These are phyloP conservation scores for Phalangium opilio DNA, from an alignment of 2,888 invertebrate genomes.

Conservation along the genomic window DNA sequence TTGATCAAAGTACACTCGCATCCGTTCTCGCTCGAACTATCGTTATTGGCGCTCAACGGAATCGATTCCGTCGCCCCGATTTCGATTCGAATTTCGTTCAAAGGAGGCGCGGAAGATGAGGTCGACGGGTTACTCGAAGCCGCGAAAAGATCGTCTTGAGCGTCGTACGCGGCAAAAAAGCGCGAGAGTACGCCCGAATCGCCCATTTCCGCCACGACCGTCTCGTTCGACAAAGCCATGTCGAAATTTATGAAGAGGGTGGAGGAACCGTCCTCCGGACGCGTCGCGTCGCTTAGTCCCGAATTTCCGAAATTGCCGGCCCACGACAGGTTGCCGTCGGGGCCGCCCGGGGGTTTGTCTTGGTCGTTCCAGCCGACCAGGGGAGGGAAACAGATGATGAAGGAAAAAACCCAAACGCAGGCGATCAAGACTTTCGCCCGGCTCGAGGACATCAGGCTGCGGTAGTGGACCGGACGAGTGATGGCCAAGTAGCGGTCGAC, in stretches of 20 bases:
- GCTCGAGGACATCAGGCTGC: constrained; percentile 62
- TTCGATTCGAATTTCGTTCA: too few relatives aligned
- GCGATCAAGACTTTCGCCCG: constrained; percentile 73
- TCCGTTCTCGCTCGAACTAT: too few relatives aligned
- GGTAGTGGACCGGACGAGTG: constrained; percentile 88
- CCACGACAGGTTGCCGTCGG: background rate
- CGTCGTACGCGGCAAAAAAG: constrained; percentile 20
- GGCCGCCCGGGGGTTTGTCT: background rate
- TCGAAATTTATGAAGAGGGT: constrained; percentile 22
- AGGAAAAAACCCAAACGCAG: constrained; percentile 81
- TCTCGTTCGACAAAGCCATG: constrained; percentile 5
- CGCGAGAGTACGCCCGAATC: constrained; percentile 18
- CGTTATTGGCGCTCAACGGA: too few relatives aligned
- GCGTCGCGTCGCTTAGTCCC: background rate
- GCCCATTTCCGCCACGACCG: constrained; percentile 5
- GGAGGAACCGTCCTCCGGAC: too few relatives aligned
- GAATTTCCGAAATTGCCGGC: background rate
- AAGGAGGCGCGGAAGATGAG: background rate
- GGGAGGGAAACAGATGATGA: constrained; percentile 86
- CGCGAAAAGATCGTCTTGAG: background rate
- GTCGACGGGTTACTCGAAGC: background rate
- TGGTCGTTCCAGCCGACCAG: constrained; percentile 68
- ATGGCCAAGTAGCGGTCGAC: constrained; percentile 76
- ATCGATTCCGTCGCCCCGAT: too few relatives aligned
- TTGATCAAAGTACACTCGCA: constrained; percentile 65